Evolutionary conservation across 2,888 invertebrate species (phyloP), one percentile per base, ranked within the genome.

Genomic region (Spisula subtruncata): DNA sequence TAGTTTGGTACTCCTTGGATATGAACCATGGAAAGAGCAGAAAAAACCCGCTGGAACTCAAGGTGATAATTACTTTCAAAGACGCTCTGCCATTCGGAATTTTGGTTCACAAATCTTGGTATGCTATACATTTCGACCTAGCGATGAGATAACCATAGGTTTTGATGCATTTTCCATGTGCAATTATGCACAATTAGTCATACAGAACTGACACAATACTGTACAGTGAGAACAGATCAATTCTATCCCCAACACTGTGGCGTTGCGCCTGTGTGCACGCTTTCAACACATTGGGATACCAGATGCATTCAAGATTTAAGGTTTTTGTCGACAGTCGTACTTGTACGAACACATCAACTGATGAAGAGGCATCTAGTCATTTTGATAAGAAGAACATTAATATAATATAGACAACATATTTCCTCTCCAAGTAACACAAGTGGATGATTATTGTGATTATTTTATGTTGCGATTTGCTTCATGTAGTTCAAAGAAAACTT

Each of bases 121-220:
- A 81, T 46, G 48, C 48, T 75, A 75, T 71, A 51, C 84, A 51
- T 71, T 84, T 48, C 48, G 84, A 84, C 84, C 84, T 51, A 20
- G 12, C 51, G 48, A 84, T 84, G 84, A 84, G 84, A 51, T 84
- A 71, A 84, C 71, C 5, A 32, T 32, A 51, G 75, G 4, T 25
- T 51, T n/a, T 75, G 51, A 84, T 84, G 84, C 84, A 84, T 71
- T 75, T 75, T 51, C 84, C 84, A 84, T 84, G 75, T 75, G 48
- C 1, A 84, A 29, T 84, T 71, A 51, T 51, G 84, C 75, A 75
- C 25, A 51, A 75, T 29, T 84, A 71, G 46, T 84, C 84, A 51
- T 66, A 66, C 25, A n/a, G n/a, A 66, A 66, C 51, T 25, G n/a
- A 66, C 25, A 25, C 60, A 25, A 66, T 66, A 66, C 60, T 25